Conservation (phyloP, 2,888 invertebrate genomes). For the Phyllotreta cruciferae region DNA sequence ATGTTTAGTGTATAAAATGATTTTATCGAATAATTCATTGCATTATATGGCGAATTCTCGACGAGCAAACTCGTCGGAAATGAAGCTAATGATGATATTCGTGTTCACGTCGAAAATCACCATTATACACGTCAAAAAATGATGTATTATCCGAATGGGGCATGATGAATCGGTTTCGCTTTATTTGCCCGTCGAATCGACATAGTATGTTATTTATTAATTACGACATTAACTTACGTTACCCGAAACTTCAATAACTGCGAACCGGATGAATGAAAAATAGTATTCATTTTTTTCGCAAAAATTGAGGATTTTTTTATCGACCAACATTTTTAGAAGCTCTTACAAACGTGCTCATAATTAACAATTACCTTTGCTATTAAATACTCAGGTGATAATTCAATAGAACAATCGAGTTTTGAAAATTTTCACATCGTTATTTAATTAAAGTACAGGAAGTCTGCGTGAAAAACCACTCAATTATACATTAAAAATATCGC, state of each 20-base stretch:
- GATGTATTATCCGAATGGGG: slow-evolving; percentile 2
- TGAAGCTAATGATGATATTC: slow-evolving; percentile 11
- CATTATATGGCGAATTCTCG: neutral
- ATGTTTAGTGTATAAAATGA: no score
- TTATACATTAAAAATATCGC: no score
- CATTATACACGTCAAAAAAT: slow-evolving; percentile 10
- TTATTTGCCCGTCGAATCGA: neutral
- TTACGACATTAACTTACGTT: neutral
- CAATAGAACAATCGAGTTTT: no score
- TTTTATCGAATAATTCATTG: slow-evolving; percentile 6
- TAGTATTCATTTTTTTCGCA: neutral
- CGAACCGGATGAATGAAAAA: neutral
- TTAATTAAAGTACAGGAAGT: no score
- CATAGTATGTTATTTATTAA: slow-evolving; percentile 5
- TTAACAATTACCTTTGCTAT: no score
- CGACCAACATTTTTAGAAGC: no score
- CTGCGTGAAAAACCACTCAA: no score
- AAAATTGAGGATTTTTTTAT: no score
- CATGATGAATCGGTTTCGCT: slow-evolving; percentile 9
- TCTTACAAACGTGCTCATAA: no score
- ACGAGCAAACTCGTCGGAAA: slow-evolving; percentile 7
- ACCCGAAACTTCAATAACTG: neutral
- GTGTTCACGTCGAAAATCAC: slow-evolving; percentile 13
- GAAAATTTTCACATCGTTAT: no score
- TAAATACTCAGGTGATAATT: no score